Conservation (phyloP, 2,888 invertebrate genomes). For the Sepioteuthis lessoniana region DNA sequence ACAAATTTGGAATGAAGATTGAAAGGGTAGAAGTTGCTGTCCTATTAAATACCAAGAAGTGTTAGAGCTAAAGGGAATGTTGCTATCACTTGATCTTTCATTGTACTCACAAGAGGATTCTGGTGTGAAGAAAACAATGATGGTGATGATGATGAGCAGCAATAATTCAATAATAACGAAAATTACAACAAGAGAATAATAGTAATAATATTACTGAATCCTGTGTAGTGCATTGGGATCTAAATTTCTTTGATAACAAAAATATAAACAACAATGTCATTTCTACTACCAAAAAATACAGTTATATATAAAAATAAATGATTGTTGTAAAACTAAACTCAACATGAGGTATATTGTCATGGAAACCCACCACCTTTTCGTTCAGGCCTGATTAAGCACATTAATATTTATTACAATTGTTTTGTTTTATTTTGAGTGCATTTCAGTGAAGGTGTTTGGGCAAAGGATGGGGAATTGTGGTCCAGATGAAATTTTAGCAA, state of each 20-base stretch:
- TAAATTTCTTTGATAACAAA: background rate
- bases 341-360: background rate
- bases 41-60: background rate
- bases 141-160: background rate
- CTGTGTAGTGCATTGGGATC: background rate
- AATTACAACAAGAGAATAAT: background rate
- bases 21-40: background rate
- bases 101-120: background rate
- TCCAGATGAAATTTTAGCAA: background rate
- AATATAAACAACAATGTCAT: background rate
- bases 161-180: background rate
- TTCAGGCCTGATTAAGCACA: background rate
- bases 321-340: background rate
- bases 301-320: background rate
- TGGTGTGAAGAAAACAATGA: background rate
- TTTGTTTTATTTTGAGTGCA: background rate
- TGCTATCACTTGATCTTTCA: background rate
- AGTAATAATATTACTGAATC: background rate
- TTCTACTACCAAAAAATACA: background rate
- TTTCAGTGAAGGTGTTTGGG: background rate
- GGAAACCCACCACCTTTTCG: background rate
- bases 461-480: background rate
- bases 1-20: background rate
- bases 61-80: background rate
- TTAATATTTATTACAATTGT: background rate